phyloP scores from a whole-genome alignment of 2,888 invertebrate genomes.

The Ectobius pallidus region DNA sequence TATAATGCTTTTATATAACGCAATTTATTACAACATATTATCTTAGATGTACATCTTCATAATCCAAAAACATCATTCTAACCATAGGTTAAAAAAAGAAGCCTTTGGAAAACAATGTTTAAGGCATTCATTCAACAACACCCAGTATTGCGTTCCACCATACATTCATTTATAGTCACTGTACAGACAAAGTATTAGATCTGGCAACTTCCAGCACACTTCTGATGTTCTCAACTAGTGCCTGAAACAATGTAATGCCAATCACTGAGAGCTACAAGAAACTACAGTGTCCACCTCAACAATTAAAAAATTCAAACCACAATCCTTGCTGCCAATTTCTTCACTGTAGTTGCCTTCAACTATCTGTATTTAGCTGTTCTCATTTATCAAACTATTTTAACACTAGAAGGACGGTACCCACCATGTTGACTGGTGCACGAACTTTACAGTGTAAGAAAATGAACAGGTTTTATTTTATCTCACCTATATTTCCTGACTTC shows the following conservation, averaged over 20 bases:
- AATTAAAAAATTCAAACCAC: not conserved
- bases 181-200: not conserved
- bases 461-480: too few relatives aligned
- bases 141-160: not conserved
- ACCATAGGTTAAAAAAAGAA: not conserved
- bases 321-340: slow-evolving; percentile 15
- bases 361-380: too few relatives aligned
- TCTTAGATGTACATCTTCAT: too few relatives aligned
- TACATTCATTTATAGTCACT: not conserved
- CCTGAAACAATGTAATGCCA: not conserved
- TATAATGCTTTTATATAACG: too few relatives aligned
- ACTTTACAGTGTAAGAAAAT: too few relatives aligned
- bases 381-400: too few relatives aligned
- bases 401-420: too few relatives aligned
- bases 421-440: too few relatives aligned
- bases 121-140: not conserved
- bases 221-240: not conserved
- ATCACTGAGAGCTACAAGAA: not conserved
- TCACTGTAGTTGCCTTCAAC: too few relatives aligned
- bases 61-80: too few relatives aligned
- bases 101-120: not conserved
- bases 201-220: not conserved
- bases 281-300: not conserved
- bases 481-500: too few relatives aligned
- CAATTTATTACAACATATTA: too few relatives aligned